Conservation (phyloP, 1,140 invertebrate species). For the Euschistus heros region DNA sequence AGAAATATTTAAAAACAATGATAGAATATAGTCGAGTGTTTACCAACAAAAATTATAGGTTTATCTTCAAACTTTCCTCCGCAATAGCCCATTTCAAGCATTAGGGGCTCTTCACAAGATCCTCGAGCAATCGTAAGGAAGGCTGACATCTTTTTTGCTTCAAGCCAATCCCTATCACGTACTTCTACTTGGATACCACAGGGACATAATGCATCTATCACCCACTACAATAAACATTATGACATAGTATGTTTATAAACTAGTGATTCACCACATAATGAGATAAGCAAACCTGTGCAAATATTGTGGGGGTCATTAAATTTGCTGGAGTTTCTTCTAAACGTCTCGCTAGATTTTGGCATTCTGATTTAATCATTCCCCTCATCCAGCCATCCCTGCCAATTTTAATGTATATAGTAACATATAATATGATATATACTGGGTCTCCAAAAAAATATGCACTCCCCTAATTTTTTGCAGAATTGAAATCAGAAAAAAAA, state of each 20-base stretch:
- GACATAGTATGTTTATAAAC: neutral
- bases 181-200: constrained; percentile 32
- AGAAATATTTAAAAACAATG: no score
- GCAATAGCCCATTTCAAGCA: constrained; percentile 40
- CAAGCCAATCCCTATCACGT: constrained; percentile 42
- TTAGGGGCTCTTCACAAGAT: constrained; percentile 41
- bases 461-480: neutral
- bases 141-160: constrained; percentile 42
- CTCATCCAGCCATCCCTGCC: constrained; percentile 44
- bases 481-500: neutral
- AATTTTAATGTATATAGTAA: neutral
- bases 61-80: constrained; percentile 31
- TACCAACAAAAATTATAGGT: constrained; percentile 29
- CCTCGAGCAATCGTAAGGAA: constrained; percentile 45
- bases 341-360: constrained; percentile 71
- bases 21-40: no score
- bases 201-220: constrained; percentile 20
- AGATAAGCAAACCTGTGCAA: constrained; percentile 14
- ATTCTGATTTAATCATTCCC: constrained; percentile 60
- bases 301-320: constrained; percentile 59
- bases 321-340: constrained; percentile 77
- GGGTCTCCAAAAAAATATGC: neutral
- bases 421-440: neutral
- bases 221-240: constrained; percentile 8
- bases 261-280: neutral